phyloP scores from a whole-genome alignment of 2,797 vertebrate species.

The Anguilla marmorata region DNA sequence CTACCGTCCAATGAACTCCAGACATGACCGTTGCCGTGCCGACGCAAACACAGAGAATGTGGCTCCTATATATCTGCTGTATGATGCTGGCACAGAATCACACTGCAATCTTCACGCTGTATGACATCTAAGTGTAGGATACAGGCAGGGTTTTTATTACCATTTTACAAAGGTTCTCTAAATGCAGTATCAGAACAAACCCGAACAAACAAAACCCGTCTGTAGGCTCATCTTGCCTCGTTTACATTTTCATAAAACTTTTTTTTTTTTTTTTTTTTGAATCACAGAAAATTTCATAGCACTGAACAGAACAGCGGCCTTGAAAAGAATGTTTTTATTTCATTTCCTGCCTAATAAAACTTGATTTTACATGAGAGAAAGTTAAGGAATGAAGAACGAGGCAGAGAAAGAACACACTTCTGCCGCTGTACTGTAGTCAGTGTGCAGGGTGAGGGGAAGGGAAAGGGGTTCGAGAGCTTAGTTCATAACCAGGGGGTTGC shows the following conservation, averaged over 20 bases:
- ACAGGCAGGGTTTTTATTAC: not conserved
- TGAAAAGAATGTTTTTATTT: not conserved
- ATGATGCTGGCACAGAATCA: conserved; percentile 4
- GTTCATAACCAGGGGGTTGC: not conserved
- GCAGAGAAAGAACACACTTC: too few species aligned
- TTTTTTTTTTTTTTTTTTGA: too few species aligned
- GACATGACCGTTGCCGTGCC: not conserved
- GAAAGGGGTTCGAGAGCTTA: too few species aligned
- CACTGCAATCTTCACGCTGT: not conserved
- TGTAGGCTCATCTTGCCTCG: too few species aligned
- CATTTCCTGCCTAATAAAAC: not conserved
- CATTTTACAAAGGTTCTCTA: not conserved
- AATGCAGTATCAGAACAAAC: not conserved
- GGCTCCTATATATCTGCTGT: not conserved
- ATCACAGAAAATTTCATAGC: not conserved
- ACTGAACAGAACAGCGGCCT: not conserved
- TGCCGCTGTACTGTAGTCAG: too few species aligned
- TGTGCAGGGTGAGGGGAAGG: too few species aligned
- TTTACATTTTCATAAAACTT: too few species aligned
- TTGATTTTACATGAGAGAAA: too few species aligned
- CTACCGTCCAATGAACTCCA: conserved; percentile 6
- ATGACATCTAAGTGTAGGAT: conserved; percentile 1
- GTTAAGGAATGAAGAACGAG: too few species aligned
- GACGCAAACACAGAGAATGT: not conserved
- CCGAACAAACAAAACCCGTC: not conserved